Evolutionary conservation across 2,888 invertebrate species (phyloP), one percentile per base, ranked within the genome.

Genomic region (Aleiodes leptofemur): DNA sequence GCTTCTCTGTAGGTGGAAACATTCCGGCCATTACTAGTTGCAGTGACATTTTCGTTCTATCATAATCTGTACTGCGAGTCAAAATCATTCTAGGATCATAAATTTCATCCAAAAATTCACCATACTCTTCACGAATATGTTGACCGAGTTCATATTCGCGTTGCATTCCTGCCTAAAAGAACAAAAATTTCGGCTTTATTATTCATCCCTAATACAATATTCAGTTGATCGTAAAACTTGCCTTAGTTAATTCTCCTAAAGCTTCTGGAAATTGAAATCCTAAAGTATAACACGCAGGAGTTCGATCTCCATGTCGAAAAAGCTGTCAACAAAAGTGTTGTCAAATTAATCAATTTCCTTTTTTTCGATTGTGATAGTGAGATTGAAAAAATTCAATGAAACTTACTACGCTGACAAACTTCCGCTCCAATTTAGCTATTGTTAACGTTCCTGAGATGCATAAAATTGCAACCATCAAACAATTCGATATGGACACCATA

Each of bases 1-100:
- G 92, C 0, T 87, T 84, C 0, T 86, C 87, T 13, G 86, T 80
- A 0, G 94, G 94, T 1, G 93, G 94, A 86, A 92, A 95, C 53
- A 96, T 85, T 0, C 93, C 94, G 0, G 94, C 92, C 74, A 95
- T 88, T 3, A 94, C 93, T 34, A 94, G 90, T 78, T 94, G 90
- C 0, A 93, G 94, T 4, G 94, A 94, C 93, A 94, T 94, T 87
- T 95, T 92, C 0, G 96, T 95, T 64, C 96, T 91, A 68, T 94
- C 93, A 83, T 91, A 93, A 84, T 94, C 92, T 0, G 95, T 95
- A 43, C 94, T 94, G 57, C 92, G 90, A 6, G 92, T 89, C 59
- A 83, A 82, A 8, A 86, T 78, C 0, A 80, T 68, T 0, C 83
- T 78, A 0, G 90, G 88, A 0, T 90, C 81, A 81, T 92, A 92